Base-by-base conservation (phyloP, 2,113 vertebrate species). In the Dicaeum eximium region DNA sequence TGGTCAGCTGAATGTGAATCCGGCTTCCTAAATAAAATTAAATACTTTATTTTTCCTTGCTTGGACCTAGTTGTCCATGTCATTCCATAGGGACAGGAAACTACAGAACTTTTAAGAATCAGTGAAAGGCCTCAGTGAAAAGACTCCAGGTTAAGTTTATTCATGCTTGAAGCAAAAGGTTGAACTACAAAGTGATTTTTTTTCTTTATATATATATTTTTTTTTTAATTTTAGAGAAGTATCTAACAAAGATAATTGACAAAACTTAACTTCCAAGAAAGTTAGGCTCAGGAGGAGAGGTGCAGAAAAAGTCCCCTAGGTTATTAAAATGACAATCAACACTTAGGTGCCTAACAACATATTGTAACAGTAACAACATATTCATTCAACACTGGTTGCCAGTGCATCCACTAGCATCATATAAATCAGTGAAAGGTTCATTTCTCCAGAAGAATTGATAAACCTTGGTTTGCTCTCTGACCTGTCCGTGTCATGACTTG, bases 81-180 rank as follows among this genome's bases (percentile, higher is more conserved):
- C 18, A 21, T 91, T 80, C 58, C 14, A 48, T 0, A 33, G 30
- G 18, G 48, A 50, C 73, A 56, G 42, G 14, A 44, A 45, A 83
- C 48, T 40, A 31, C 12, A 73, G 31, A 86, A 51, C 7, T 82
- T 24, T 30, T 33, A 62, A 40, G 11, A 45, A 9, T 48, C 28
- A 44, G 7, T 40, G 60, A 31, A 73, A 88, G 33, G 10, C 87
- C 35, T 30, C 40, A 2, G n/a, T 30, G 42, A 60, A 75, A 54
- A 85, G 30, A 90, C 15, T 66, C 24, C 0, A 0, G 28, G 30
- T 15, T n/a, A 50, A 56, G 23, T 45, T 79, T 51, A 50, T 15
- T 58, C 4, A 1, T 38, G 27, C 30, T 81, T 0, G 0, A 31
- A 54, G 27, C 3, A 65, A 65, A 54, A 30, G 35, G 11, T 4